These are phyloP conservation scores for Microtus ochrogaster DNA, from an alignment of 2,113 vertebrate species.

Conservation along the genomic window DNA sequence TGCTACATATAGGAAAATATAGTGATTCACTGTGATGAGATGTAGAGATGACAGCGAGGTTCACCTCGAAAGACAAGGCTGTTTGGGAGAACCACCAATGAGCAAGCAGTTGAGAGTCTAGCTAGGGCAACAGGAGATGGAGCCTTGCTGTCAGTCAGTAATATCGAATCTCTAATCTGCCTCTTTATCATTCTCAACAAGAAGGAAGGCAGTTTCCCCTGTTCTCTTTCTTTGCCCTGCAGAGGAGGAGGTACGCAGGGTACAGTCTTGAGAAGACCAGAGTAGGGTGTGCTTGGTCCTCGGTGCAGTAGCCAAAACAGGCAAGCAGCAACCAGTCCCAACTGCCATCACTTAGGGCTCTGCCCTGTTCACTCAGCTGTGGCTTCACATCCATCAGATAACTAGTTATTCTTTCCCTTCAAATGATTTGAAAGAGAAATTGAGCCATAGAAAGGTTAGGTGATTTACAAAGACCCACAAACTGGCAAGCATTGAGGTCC, in stretches of 20 bases:
- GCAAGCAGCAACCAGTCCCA: not conserved
- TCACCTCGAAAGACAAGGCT: not conserved
- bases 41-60: not conserved
- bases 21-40: not conserved
- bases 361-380: rapidly evolving
- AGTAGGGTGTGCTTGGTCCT: rapidly evolving
- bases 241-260: rapidly evolving
- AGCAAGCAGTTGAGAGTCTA: not conserved
- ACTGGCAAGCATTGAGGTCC: not conserved
- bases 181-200: not conserved
- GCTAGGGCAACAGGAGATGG: rapidly evolving
- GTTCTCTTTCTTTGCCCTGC: not conserved
- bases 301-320: rapidly evolving
- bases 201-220: rapidly evolving
- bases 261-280: not conserved
- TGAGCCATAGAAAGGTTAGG: not conserved
- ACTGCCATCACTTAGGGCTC: rapidly evolving
- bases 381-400: not conserved
- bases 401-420: not conserved
- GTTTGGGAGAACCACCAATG: not conserved
- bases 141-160: not conserved
- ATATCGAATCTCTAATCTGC: not conserved
- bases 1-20: not conserved
- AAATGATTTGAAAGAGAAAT: not conserved
- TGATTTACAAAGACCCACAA: not conserved